phyloP scores from a whole-genome alignment of 1,140 invertebrate species.

The Tetramorium simillimum region DNA sequence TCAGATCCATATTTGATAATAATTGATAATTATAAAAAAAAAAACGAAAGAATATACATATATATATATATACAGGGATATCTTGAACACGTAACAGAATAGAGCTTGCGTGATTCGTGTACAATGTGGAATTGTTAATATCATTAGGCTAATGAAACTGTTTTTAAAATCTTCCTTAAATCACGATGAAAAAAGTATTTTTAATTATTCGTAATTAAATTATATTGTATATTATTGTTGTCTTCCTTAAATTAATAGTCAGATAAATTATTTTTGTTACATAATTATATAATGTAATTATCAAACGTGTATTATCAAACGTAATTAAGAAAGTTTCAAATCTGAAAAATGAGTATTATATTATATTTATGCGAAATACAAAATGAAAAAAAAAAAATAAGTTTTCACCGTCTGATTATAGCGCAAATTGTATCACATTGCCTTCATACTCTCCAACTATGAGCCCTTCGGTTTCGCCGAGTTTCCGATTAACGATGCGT shows the following conservation, averaged over 20 bases:
- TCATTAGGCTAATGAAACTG: not conserved
- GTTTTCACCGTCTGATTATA: not conserved
- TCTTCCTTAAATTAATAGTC: not conserved
- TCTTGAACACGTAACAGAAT: not conserved
- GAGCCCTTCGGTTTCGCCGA: not conserved
- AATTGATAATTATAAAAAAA: slow-evolving; percentile 11
- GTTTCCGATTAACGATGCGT: slow-evolving; percentile 27
- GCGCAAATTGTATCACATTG: not conserved
- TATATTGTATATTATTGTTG: not conserved
- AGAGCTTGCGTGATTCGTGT: too few relatives aligned
- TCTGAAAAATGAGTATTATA: not conserved
- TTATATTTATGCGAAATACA: not conserved
- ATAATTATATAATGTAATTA: not conserved
- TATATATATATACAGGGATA: not conserved
- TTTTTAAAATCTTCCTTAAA: not conserved
- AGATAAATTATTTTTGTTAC: too few relatives aligned
- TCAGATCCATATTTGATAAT: not conserved
- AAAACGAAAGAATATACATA: not conserved
- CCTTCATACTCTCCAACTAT: not conserved
- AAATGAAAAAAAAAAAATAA: not conserved
- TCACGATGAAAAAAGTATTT: not conserved
- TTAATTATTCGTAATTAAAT: not conserved
- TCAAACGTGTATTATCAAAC: too few relatives aligned
- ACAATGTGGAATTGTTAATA: not conserved
- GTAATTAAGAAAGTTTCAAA: not conserved